These are phyloP conservation scores for Eledone cirrhosa DNA, from an alignment of 2,888 invertebrate genomes.

Conservation along the genomic window DNA sequence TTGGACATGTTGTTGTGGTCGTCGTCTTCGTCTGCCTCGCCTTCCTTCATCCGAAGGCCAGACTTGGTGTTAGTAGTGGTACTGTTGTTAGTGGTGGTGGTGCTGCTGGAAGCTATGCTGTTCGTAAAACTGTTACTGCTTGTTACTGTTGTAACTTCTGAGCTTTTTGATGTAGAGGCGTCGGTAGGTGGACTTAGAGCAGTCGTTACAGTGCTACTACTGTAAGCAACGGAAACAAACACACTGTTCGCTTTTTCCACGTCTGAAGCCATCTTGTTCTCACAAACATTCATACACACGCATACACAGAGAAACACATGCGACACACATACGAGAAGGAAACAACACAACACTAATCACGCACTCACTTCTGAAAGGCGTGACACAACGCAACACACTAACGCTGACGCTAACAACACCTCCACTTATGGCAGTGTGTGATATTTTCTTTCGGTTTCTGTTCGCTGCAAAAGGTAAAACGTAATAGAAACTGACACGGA, in stretches of 20 bases:
- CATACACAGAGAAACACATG: background rate
- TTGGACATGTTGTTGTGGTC: constrained; percentile 36
- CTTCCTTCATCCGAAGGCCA: background rate
- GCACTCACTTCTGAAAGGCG: too few species aligned
- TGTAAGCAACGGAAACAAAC: background rate
- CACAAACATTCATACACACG: background rate
- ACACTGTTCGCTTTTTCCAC: constrained; percentile 15
- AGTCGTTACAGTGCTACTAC: too few species aligned
- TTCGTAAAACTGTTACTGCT: constrained; percentile 18
- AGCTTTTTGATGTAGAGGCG: background rate
- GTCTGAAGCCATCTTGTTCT: constrained; percentile 20
- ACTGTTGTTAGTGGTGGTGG: constrained; percentile 8
- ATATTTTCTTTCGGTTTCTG: too few species aligned
- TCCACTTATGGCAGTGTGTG: too few species aligned
- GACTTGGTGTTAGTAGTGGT: constrained; percentile 16
- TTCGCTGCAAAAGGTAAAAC: too few species aligned
- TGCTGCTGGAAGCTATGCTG: constrained; percentile 22
- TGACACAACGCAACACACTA: too few species aligned
- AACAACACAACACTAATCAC: too few species aligned
- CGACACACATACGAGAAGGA: too few species aligned
- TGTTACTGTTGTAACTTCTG: background rate
- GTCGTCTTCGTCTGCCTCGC: background rate
- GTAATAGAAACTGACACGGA: too few species aligned
- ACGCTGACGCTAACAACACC: too few species aligned
- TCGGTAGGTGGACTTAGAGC: background rate